Evolutionary conservation across 2,797 vertebrate genomes (phyloP), one percentile per base, ranked within the genome.

Genomic region (Cyclopterus lumpus): DNA sequence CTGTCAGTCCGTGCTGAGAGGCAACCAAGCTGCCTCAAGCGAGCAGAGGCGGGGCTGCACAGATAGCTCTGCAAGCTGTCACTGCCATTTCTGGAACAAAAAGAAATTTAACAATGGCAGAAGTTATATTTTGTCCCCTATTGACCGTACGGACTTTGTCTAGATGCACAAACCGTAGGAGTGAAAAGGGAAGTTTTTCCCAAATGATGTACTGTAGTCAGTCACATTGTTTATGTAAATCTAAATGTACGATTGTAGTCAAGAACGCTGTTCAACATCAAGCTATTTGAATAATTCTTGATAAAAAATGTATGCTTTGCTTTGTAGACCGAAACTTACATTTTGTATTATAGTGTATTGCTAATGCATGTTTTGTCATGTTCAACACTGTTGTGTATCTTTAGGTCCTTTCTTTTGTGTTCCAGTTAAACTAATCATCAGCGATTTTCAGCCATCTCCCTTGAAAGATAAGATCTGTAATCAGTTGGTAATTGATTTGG

Each of bases 361-460:
- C 14, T 22, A 24, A 24, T 20, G 9, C 15, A 54, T 26, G 5
- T 24, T 75, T 11, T 22, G 63, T 58, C 3, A 65, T 64, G 32
- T 53, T 15, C 16, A 8, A 15, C 8, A 22, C 22, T 64, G 16
- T 1, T 10, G 1, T 58, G 10, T 38, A 28, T 75, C 3, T 54
- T 28, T 24, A 1, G 1, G 2, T 26, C 1, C 4, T 66, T 28
- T 22, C 28, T 6, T 75, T 42, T 71, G 32, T 67, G 11, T 38
- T 49, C 20, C 26, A 28, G 8, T 15, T 48, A 48, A 77, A 55
- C 44, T 64, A n/a, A 68, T 61, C 15, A 68, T 67, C 12, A 16
- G 22, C 1, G 42, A 24, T 68, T 15, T 36, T 22, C 57, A 60
- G 30, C 5, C 34, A 59, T 26, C 9, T 18, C 8, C 6, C 2